Percentiles rank a stretch among this genome's conserved stretches.
These are phyloP conservation scores for Heliconius himera DNA, from an alignment of 1,140 invertebrate genomes.

Conservation along the genomic window DNA sequence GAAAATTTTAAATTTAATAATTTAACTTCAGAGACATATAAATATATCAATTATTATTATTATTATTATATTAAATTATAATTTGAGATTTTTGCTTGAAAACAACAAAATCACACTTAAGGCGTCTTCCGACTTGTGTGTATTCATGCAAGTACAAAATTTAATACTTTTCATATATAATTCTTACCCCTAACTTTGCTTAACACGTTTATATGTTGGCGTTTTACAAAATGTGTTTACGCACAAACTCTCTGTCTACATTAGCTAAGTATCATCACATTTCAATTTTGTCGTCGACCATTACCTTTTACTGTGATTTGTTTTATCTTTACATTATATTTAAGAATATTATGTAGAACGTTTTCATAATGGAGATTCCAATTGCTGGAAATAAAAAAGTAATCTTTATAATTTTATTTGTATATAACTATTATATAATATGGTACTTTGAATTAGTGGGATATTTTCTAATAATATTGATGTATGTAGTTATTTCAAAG, in stretches of 20 bases:
- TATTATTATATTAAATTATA: too few species aligned
- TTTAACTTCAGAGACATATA: not conserved
- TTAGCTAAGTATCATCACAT: slow-evolving; percentile 59
- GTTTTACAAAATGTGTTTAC: slow-evolving; percentile 38
- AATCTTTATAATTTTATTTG: slow-evolving; percentile 43
- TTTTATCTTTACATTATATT: slow-evolving; percentile 65
- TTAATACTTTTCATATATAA: slow-evolving; percentile 1
- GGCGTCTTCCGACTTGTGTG: slow-evolving; percentile 41
- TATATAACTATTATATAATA: slow-evolving; percentile 48
- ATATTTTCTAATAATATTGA: slow-evolving; percentile 56
- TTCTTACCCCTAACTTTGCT: not conserved
- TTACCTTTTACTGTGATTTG: slow-evolving; percentile 81
- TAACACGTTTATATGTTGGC: slow-evolving; percentile 28
- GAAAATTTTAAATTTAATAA: not conserved
- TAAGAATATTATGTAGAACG: slow-evolving; percentile 48
- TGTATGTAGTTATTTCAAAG: slow-evolving; percentile 58
- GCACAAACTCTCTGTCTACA: slow-evolving; percentile 56
- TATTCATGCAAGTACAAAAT: slow-evolving; percentile 17
- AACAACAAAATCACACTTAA: slow-evolving; percentile 46
- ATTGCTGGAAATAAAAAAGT: slow-evolving; percentile 59
- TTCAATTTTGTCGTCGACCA: slow-evolving; percentile 59
- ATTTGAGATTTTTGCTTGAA: not conserved
- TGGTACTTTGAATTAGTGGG: slow-evolving; percentile 50
- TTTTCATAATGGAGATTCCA: slow-evolving; percentile 66
- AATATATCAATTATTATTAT: not conserved